Evolutionary conservation across 1,140 invertebrate species (phyloP), one percentile per base, ranked within the genome.

Genomic region (Heliconius hermathena): DNA sequence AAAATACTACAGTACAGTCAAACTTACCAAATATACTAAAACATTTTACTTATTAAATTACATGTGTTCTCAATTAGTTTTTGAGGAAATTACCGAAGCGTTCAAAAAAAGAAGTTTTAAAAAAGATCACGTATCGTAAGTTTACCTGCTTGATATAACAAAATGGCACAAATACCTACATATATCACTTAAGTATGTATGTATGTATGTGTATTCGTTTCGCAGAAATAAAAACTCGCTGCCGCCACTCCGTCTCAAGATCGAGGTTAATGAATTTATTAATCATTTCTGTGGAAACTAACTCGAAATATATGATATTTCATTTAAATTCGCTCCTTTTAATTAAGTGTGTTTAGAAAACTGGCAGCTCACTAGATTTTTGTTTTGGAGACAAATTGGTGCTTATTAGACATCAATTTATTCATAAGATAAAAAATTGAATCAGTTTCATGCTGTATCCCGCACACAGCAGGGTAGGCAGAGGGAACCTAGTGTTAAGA

Each of bases 191-290:
- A 29, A 16, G 1, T 29, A 54, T 60, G 33, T 73, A 60, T 26
- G 1, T 26, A 29, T 29, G 11, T 66, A 54, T 60, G 33, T 73
- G 73, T 38, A 8, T 41, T 18, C 20, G 16, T 18, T 60, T 79
- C 49, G 49, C 38, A 73, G 71, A 76, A 80, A 38, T 33, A n/a
- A 76, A 76, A 76, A 49, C 18, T 71, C 71, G 38, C 36, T n/a
- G 83, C 72, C 83, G 82, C 82, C 85, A 83, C 76, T 66, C 82
- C 77, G 84, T 85, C 84, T 85, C 79, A 80, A 76, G 76, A 82
- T 83, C 80, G 81, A 80, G 81, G 83, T 70, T 83, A 83, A 82
- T 80, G 78, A 75, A 74, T 82, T 79, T 80, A 80, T 82, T 81
- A 80, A 81, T 82, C 76, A 82, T 72, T 80, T 20, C 76, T 75